Evolutionary conservation across 2,797 vertebrate species (phyloP).

Genomic region (Silurus lanzhouensis): DNA sequence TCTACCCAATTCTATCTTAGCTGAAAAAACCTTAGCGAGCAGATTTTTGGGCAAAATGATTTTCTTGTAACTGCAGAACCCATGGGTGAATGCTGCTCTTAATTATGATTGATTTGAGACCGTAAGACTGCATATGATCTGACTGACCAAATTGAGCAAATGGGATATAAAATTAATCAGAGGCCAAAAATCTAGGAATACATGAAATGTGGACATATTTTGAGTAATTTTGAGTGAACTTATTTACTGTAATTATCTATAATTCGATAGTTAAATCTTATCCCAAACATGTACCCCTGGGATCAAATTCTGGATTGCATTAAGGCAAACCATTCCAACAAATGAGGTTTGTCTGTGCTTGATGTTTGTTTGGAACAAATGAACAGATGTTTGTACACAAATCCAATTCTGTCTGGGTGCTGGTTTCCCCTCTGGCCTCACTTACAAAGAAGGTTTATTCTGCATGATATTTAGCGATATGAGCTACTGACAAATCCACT

Average conservation of each 20-base stretch:
- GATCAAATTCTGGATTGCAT: conserved; percentile 12
- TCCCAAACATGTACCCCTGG: neutral
- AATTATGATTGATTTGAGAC: neutral
- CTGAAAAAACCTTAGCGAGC: neutral
- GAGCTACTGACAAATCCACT: neutral
- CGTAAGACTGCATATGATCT: neutral
- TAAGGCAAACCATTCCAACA: conserved; percentile 26
- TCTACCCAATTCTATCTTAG: neutral
- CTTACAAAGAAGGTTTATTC: neutral
- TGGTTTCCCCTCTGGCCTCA: conserved; percentile 18
- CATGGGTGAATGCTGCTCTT: neutral
- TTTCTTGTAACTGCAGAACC: neutral
- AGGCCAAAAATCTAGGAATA: neutral
- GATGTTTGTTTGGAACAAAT: conserved; percentile 19
- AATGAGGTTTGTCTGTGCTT: conserved; percentile 28
- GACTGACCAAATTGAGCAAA: neutral
- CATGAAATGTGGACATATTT: neutral
- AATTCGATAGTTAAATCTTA: conserved; percentile 10
- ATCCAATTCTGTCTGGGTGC: conserved; percentile 29
- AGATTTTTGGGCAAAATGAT: neutral
- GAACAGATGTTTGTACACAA: conserved; percentile 28
- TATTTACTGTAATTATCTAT: conserved; percentile 26
- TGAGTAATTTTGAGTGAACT: neutral
- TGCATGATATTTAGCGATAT: conserved; percentile 4
- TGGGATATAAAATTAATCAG: neutral